Evolutionary conservation across 2,888 invertebrate species (phyloP).

Genomic region (Bedellia somnulentella): DNA sequence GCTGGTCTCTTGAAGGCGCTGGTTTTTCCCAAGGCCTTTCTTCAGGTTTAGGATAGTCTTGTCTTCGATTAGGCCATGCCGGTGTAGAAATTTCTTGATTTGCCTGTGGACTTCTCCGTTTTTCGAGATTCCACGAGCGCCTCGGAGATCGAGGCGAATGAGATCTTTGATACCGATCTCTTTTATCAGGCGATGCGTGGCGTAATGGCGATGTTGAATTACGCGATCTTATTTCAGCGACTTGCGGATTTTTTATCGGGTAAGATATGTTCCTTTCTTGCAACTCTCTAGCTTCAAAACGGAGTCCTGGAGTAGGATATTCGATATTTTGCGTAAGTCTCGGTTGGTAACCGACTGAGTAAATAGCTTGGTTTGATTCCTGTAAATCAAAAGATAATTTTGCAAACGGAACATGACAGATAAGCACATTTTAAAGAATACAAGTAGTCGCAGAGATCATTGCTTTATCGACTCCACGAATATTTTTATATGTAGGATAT

Average conservation of each 20-base stretch:
- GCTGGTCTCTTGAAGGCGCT: too few relatives aligned
- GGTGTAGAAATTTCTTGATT: constrained; percentile 14
- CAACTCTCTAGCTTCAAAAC: constrained; percentile 11
- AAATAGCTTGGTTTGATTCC: constrained; percentile 42
- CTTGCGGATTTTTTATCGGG: constrained; percentile 16
- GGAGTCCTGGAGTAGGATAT: constrained; percentile 17
- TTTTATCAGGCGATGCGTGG: constrained; percentile 29
- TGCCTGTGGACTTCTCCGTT: constrained; percentile 29
- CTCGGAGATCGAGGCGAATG: constrained; percentile 37
- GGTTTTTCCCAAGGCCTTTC: too few relatives aligned
- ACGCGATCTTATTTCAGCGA: neutral
- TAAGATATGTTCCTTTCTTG: constrained; percentile 20
- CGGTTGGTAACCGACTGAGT: constrained; percentile 39
- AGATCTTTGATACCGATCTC: constrained; percentile 31
- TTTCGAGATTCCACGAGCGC: constrained; percentile 46
- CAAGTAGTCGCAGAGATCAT: too few relatives aligned
- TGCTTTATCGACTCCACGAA: too few relatives aligned
- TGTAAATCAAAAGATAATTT: constrained; percentile 47
- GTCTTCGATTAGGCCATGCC: too few relatives aligned
- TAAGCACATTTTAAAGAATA: too few relatives aligned
- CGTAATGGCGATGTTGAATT: constrained; percentile 22
- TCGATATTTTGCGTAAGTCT: constrained; percentile 21
- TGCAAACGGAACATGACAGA: too few relatives aligned
- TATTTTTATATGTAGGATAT: too few relatives aligned
- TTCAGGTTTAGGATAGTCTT: too few relatives aligned